Percentiles rank a stretch among this genome's conserved stretches.
Evolutionary conservation across 2,113 vertebrate genomes (phyloP).

Genomic region (Bothrops jararaca): DNA sequence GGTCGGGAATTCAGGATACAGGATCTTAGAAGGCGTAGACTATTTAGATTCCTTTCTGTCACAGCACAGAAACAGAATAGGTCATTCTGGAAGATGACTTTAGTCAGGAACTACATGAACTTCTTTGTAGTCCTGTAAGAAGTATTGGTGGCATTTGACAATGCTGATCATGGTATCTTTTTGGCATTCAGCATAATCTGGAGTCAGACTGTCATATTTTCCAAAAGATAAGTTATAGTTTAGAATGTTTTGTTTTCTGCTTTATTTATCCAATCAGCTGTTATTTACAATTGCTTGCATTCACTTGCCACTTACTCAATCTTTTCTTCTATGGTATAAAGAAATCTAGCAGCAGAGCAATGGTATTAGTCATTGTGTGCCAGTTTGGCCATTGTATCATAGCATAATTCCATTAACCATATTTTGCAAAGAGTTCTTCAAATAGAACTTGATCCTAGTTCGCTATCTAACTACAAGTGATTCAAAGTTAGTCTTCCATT

Average conservation of each 20-base stretch:
- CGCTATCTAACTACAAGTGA: not conserved
- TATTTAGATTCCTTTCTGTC: not conserved
- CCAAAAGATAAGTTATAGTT: not conserved
- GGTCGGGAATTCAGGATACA: not conserved
- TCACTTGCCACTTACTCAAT: not conserved
- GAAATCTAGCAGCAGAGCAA: not conserved
- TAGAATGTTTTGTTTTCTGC: not conserved
- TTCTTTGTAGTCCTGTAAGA: not conserved
- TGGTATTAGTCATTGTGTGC: not conserved
- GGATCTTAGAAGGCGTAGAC: not conserved
- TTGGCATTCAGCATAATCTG: not conserved
- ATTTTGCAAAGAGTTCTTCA: not conserved
- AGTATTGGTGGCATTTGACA: not conserved
- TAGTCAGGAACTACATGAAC: not conserved
- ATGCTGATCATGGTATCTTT: not conserved
- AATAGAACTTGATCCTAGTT: not conserved
- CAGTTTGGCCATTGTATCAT: not conserved
- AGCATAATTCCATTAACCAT: not conserved
- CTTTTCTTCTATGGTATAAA: not conserved
- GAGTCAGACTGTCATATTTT: not conserved
- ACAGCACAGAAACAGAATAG: not conserved
- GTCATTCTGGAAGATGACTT: not conserved
- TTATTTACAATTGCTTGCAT: not conserved
- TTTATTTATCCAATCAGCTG: not conserved
- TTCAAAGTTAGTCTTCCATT: not conserved